Base-by-base conservation (phyloP, 2,888 invertebrate species). In the Xylota sylvarum region DNA sequence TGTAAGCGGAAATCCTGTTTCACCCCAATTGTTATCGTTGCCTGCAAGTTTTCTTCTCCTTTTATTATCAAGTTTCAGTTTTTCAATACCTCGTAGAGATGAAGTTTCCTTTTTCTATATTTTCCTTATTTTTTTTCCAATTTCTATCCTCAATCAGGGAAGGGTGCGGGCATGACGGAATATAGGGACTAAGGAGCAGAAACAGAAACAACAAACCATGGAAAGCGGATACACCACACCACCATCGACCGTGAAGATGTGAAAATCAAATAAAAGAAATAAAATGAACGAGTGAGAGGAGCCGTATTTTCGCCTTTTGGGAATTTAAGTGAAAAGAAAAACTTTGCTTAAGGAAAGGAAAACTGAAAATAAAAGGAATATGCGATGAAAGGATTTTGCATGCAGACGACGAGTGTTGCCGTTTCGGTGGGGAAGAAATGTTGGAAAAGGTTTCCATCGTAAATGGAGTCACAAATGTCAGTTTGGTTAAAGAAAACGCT, bases 321-420 rank as follows among this genome's bases (percentile, higher is more conserved):
- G 76, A 72, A 55, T 67, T 80, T 67, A 85, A 80, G 80, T 85
- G 85, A 85, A 85, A 76, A 65, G 80, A 65, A 85, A 72, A 85
- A 80, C 85, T 76, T 72, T 60, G 32, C 73, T 55, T 64, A 70
- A n/a, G 52, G 62, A 55, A 65, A 67, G 43, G 43, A 58, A 14
- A 46, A 52, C 14, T 55, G n/a, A 32, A 32, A 30, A 55, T 14
- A 30, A 52, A 30, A 56, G 40, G n/a, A 67, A 50, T 23, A 9
- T 19, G 23, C 10, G 19, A 37, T 12, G 46, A 72, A 60, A 60
- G 52, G 50, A 37, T 23, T 23, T 19, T 60, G 17, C 10, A 56
- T 19, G 48, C 12, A 27, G 5, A 1, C 19, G 12, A 30, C 4
- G 10, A 35, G 70, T 35, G 46, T 35, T 72, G 58, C 58, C 70